Evolutionary conservation across 2,888 invertebrate species (phyloP).

Genomic region (Ophion obscuratus): DNA sequence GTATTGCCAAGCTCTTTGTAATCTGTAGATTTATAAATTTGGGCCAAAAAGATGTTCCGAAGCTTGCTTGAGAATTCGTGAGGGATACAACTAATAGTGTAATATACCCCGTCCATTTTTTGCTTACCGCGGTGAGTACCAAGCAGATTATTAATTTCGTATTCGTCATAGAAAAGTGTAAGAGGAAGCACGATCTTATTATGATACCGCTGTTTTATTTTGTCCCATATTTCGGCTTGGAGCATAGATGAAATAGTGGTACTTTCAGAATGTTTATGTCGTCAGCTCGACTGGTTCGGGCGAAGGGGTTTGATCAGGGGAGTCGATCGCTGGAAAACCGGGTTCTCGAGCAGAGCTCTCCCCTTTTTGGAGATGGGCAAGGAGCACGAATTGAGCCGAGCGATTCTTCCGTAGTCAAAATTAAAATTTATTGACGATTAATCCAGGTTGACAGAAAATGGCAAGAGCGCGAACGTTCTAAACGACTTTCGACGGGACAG

Average conservation of each 20-base stretch:
- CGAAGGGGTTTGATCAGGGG: no score
- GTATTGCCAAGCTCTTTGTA: slow-evolving; percentile 71
- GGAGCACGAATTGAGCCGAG: no score
- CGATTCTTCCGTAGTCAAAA: no score
- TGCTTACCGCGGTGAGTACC: slow-evolving; percentile 62
- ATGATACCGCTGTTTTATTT: slow-evolving; percentile 43
- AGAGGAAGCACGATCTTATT: slow-evolving; percentile 64
- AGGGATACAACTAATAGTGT: slow-evolving; percentile 66
- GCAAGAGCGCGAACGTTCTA: no score
- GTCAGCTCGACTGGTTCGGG: no score
- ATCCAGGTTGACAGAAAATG: no score
- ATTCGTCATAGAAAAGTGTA: slow-evolving; percentile 66
- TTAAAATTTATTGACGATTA: no score
- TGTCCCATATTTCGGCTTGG: slow-evolving; percentile 62
- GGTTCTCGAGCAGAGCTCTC: no score
- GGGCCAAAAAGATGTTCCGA: slow-evolving; percentile 71
- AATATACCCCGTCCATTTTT: slow-evolving; percentile 66
- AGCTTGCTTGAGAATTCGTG: slow-evolving; percentile 63
- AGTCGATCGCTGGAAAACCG: no score
- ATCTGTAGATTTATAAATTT: slow-evolving; percentile 70
- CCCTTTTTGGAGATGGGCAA: no score
- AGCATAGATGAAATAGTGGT: slow-evolving; percentile 57
- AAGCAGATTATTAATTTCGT: slow-evolving; percentile 65
- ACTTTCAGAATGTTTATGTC: slow-evolving; percentile 45
- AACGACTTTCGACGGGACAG: no score